Evolutionary conservation across 30 jellyfish, hydroid and myxozoan species (phyloP).

Genomic region (Cassiopea xamachana): DNA sequence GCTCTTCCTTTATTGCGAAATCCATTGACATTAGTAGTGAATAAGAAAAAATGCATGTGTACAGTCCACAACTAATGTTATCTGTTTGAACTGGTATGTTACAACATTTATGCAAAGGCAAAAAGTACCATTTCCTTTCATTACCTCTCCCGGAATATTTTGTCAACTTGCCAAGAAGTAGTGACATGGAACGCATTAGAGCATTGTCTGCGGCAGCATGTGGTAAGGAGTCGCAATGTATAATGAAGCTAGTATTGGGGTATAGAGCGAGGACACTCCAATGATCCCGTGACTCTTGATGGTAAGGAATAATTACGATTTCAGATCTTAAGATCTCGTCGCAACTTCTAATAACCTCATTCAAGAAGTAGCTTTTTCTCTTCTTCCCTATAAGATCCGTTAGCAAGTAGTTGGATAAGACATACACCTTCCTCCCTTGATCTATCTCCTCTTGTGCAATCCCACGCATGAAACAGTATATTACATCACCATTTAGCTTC

Average conservation of each 20-base stretch:
- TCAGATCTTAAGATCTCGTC: neutral
- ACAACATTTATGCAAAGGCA: neutral
- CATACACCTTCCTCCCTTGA: neutral
- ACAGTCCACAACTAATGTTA: neutral
- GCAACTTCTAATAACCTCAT: neutral
- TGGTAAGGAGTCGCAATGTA: neutral
- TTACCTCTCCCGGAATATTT: neutral
- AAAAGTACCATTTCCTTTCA: neutral
- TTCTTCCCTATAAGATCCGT: neutral
- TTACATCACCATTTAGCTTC: neutral
- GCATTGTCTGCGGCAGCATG: neutral
- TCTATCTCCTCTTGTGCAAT: neutral
- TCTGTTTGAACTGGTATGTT: neutral
- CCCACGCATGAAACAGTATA: neutral
- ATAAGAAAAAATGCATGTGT: neutral
- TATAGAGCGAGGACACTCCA: neutral
- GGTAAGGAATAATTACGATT: neutral
- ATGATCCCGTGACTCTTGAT: neutral
- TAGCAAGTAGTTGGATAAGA: neutral
- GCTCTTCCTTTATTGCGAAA: neutral
- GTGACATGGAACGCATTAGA: neutral
- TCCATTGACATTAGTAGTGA: neutral
- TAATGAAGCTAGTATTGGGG: neutral
- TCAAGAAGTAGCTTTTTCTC: neutral
- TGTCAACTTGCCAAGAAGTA: neutral